A percentile compares a stretch with the other conserved stretches of the same genome.
Conservation (phyloP, 2,113 vertebrate genomes). For the Cynopterus brachyotis region DNA sequence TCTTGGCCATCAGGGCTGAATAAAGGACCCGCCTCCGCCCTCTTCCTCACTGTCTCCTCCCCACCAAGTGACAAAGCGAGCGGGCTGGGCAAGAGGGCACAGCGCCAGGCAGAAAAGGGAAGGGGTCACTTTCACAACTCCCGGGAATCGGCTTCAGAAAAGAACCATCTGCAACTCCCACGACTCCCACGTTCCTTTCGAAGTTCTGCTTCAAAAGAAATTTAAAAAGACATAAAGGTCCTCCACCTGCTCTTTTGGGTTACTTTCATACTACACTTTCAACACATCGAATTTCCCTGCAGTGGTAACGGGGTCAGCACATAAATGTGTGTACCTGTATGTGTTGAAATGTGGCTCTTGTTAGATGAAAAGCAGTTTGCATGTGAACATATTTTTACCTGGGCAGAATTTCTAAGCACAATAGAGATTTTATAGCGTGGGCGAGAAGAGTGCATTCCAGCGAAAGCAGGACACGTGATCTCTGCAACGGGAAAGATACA, state of each 20-base stretch:
- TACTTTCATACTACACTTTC: constrained; percentile 38
- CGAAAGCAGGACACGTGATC: constrained; percentile 71
- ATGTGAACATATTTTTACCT: constrained; percentile 39
- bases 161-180: constrained; percentile 70
- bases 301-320: constrained; percentile 57
- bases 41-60: constrained; percentile 30
- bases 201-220: constrained; percentile 61
- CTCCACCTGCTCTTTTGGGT: constrained; percentile 10
- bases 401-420: constrained; percentile 72
- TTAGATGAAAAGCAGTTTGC: background rate
- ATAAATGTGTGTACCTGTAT: background rate
- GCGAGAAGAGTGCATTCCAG: constrained; percentile 68
- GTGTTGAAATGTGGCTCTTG: background rate
- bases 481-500: constrained; percentile 46
- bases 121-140: constrained; percentile 73
- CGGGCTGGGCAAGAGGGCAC: background rate
- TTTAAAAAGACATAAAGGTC: background rate
- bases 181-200: constrained; percentile 58
- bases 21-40: constrained; percentile 62
- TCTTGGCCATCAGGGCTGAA: constrained; percentile 33
- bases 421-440: constrained; percentile 73
- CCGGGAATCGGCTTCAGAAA: constrained; percentile 40
- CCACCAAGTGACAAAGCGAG: constrained; percentile 46
- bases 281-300: constrained; percentile 34
- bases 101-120: background rate